Base-by-base conservation (phyloP, 2,888 invertebrate species). In the Pyrochroa serraticornis region DNA sequence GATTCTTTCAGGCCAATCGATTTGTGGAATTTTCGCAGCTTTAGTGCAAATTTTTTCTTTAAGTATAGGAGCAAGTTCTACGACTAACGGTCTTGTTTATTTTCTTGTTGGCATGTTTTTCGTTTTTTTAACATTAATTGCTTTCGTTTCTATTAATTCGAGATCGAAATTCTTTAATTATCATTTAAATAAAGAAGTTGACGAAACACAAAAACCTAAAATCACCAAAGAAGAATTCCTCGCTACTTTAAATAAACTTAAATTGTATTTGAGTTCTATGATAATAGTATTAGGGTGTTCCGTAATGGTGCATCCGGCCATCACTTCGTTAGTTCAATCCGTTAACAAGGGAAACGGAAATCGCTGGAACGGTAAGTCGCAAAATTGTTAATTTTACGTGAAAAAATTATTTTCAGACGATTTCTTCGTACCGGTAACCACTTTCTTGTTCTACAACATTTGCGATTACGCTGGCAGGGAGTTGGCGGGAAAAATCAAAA, bases 391-490 rank as follows among this genome's bases (percentile, higher is more conserved):
- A n/a, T n/a, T 32, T 32, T 37, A 9, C 10, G n/a, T 37, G 12
- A 37, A 14, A 49, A 12, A 12, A 7, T 9, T 31, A 12, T 1
- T 30, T 43, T 8, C 61, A 72, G 73, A 71, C 44, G 50, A 66
- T 34, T 72, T 66, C 53, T 74, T 72, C 44, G 64, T 65, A 3
- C 71, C 73, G 12, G 71, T 72, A 13, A 58, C 62, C 13, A 65
- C 69, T 9, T 70, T 66, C 52, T 45, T 72, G 41, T 44, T 66
- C 6, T 70, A 60, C 14, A 51, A 65, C 46, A 34, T 64, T 22
- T 61, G 57, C 33, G 71, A 71, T 64, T 64, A 71, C 12, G 13
- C 65, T 22, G 74, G 73, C 14, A 66, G 71, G 42, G 65, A 71
- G 49, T 7, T 62, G 1, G 70, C 71, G 9, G 62, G 62, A 14